These are phyloP conservation scores for Tethea ocularis DNA, from an alignment of 2,888 invertebrate genomes.

Conservation along the genomic window DNA sequence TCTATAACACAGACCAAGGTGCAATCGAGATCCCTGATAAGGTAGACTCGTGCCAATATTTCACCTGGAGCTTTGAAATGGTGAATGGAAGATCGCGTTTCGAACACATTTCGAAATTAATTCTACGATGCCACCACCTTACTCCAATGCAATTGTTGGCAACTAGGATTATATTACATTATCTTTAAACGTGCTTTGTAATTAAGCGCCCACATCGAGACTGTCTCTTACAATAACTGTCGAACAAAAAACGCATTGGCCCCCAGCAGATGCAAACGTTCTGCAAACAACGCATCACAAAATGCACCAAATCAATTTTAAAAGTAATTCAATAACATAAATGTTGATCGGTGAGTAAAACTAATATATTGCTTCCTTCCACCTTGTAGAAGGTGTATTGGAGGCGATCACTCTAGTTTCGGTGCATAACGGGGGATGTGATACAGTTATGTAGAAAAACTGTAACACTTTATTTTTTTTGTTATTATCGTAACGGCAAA, in stretches of 20 bases:
- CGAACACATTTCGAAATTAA: slow-evolving; percentile 56
- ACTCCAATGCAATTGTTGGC: slow-evolving; percentile 73
- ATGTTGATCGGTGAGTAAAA: slow-evolving; percentile 74
- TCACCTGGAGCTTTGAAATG: slow-evolving; percentile 57
- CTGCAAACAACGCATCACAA: slow-evolving; percentile 62
- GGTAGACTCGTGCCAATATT: slow-evolving; percentile 71
- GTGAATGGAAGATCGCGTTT: slow-evolving; percentile 55
- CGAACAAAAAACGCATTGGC: slow-evolving; percentile 58
- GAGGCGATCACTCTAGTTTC: slow-evolving; percentile 44
- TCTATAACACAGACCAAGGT: slow-evolving; percentile 57
- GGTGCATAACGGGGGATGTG: slow-evolving; percentile 57
- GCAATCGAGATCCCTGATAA: slow-evolving; percentile 33
- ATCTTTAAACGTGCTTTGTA: slow-evolving; percentile 76
- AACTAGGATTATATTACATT: slow-evolving; percentile 79
- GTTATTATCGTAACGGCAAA: slow-evolving; percentile 67
- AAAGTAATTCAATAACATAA: slow-evolving; percentile 83
- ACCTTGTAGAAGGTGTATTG: slow-evolving; percentile 65
- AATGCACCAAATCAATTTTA: slow-evolving; percentile 71
- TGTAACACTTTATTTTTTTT: slow-evolving; percentile 76
- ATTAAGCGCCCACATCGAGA: slow-evolving; percentile 81
- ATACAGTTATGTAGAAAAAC: slow-evolving; percentile 80
- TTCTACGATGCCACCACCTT: slow-evolving; percentile 64
- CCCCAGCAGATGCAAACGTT: slow-evolving; percentile 75
- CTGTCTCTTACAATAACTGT: slow-evolving; percentile 55
- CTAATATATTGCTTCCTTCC: slow-evolving; percentile 82